Evolutionary conservation across 2,113 vertebrate genomes (phyloP).

Genomic region (Chrysemys picta): DNA sequence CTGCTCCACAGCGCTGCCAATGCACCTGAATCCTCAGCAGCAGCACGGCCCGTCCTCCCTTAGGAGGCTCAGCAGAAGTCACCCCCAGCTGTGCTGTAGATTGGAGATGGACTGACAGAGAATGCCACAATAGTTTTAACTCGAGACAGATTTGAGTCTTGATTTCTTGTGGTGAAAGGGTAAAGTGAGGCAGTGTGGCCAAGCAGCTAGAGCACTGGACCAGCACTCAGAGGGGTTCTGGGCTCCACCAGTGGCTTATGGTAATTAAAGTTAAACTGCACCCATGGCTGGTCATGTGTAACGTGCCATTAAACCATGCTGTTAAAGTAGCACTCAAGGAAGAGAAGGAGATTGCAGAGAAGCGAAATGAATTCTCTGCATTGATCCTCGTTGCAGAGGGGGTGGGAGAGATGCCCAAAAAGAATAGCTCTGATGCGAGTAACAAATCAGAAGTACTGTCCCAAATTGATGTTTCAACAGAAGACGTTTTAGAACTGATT

Average conservation of each 20-base stretch:
- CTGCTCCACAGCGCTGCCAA: neutral
- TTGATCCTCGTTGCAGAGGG: too few relatives aligned
- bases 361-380: too few relatives aligned
- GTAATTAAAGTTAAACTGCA: neutral
- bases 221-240: too few relatives aligned
- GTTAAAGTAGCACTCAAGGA: neutral
- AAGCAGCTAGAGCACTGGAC: too few relatives aligned
- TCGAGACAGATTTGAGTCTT: neutral
- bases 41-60: neutral
- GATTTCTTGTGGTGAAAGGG: neutral
- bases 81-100: too few relatives aligned
- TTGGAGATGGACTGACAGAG: too few relatives aligned
- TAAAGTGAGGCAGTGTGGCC: neutral
- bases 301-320: neutral
- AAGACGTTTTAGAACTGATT: neutral
- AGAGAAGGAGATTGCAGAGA: too few relatives aligned
- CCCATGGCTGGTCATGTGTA: too few relatives aligned
- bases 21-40: neutral
- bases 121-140: neutral
- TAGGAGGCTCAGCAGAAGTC: neutral
- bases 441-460: neutral
- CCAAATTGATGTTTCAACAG: neutral
- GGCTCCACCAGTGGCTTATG: neutral
- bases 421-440: neutral
- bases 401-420: neutral